Evolutionary conservation across 2,888 invertebrate species (phyloP).

Genomic region (Cephus pygmeus): DNA sequence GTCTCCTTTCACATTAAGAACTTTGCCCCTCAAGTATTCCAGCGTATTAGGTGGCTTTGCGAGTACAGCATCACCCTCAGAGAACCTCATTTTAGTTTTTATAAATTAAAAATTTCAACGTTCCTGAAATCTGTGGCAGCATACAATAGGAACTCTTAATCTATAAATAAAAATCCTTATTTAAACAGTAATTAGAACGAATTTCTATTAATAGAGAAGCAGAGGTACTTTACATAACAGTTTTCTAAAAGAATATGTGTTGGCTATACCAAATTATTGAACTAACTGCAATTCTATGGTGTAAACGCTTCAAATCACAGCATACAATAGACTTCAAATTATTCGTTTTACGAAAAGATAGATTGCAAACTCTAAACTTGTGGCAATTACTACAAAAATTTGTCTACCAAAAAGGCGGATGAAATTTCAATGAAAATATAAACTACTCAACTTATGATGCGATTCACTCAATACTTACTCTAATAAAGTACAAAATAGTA

Average conservation of each 20-base stretch:
- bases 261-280: background rate
- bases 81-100: constrained; percentile 42
- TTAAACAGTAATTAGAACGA: background rate
- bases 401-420: background rate
- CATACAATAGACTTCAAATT: background rate
- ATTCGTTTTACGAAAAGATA: background rate
- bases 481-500: background rate
- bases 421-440: background rate
- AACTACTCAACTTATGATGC: background rate
- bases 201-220: background rate
- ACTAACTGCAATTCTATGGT: background rate
- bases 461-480: background rate
- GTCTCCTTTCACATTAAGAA: constrained; percentile 43
- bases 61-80: constrained; percentile 55
- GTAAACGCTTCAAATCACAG: background rate
- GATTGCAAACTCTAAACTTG: background rate
- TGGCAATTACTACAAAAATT: background rate
- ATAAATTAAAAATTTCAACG: constrained; percentile 10
- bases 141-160: background rate
- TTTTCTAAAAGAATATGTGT: background rate
- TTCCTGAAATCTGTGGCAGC: constrained; percentile 5
- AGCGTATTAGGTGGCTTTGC: constrained; percentile 48
- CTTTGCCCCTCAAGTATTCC: constrained; percentile 46
- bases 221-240: background rate
- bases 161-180: background rate